Conservation (phyloP, 2,888 invertebrate genomes). For the Eledone cirrhosa region DNA sequence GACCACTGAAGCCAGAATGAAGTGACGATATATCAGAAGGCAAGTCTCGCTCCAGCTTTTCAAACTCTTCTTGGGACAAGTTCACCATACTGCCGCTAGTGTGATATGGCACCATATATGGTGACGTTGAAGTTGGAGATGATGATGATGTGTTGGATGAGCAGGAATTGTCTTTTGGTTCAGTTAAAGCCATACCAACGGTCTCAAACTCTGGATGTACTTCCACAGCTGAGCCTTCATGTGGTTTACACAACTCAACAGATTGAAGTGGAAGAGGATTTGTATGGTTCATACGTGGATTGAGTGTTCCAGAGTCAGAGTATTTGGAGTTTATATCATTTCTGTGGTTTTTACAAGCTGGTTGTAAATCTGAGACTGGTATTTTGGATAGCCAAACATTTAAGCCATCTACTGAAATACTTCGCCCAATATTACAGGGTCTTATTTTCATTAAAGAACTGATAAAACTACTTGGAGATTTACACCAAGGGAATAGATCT, state of each 20-base stretch:
- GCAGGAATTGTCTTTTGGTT: no score
- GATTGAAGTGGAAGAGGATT: no score
- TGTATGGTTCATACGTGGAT: no score
- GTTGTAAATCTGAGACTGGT: no score
- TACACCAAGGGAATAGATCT: neutral
- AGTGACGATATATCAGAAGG: conserved; percentile 20
- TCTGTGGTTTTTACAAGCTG: no score
- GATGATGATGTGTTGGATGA: neutral
- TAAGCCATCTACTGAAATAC: conserved; percentile 15
- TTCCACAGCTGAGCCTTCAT: no score
- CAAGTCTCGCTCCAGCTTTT: conserved; percentile 9
- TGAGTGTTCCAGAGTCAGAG: no score
- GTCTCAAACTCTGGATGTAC: no score
- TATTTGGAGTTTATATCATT: no score
- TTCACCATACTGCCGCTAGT: conserved; percentile 1
- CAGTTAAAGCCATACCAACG: no score
- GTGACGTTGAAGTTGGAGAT: conserved; percentile 10
- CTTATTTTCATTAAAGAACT: neutral
- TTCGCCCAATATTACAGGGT: neutral
- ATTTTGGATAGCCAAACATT: neutral
- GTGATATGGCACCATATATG: neutral
- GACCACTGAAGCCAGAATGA: neutral
- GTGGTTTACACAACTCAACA: no score
- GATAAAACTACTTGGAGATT: neutral
- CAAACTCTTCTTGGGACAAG: conserved; percentile 20